phyloP scores from a whole-genome alignment of 2,797 vertebrate species.

The Garrulus glandarius region DNA sequence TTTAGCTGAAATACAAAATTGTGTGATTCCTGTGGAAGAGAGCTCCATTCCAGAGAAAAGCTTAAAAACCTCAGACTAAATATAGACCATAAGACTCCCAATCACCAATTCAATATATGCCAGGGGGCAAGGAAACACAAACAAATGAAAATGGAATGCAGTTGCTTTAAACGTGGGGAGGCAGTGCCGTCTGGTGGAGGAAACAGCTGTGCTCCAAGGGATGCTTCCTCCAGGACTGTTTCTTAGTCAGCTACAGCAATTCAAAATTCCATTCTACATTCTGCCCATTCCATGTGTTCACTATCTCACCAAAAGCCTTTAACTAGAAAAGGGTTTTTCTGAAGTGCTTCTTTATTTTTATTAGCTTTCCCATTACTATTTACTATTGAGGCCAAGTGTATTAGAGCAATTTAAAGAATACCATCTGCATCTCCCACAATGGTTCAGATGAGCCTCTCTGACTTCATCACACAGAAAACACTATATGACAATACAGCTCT shows the following conservation, averaged over 20 bases:
- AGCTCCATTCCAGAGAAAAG: not conserved
- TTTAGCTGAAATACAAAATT: not conserved
- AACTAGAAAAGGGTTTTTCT: not conserved
- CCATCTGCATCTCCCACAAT: not conserved
- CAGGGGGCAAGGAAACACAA: not conserved
- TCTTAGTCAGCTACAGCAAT: not conserved
- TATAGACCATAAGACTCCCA: not conserved
- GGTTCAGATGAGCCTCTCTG: not conserved
- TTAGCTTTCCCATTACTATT: not conserved
- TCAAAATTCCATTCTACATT: not conserved
- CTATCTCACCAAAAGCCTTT: not conserved
- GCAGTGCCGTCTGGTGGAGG: constrained; percentile 31
- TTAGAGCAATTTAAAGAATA: not conserved
- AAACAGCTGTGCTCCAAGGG: not conserved
- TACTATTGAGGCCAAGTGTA: not conserved
- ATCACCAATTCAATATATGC: not conserved
- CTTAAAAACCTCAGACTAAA: not conserved
- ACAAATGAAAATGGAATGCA: not conserved
- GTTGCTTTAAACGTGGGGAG: not conserved
- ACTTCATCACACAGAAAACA: not conserved
- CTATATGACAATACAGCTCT: not conserved
- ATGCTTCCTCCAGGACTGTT: not conserved
- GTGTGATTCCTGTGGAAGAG: not conserved
- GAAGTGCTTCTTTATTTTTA: not conserved
- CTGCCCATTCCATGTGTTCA: not conserved